Conservation (phyloP, 2,113 vertebrate species). For the Tupaia chinensis region DNA sequence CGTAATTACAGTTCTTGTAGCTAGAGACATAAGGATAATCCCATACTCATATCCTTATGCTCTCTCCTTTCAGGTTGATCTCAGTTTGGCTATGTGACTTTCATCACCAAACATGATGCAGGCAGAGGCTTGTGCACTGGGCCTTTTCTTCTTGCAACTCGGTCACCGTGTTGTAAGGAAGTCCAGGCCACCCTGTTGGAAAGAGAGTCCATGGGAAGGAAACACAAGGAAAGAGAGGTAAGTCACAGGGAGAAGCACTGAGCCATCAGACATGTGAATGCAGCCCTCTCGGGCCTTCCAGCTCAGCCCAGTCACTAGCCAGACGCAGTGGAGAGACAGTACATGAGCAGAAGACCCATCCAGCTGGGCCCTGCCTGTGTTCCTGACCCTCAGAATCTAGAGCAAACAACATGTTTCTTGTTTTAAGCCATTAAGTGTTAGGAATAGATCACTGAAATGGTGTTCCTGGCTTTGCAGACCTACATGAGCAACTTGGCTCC, state of each 20-base stretch:
- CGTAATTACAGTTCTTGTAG: no score
- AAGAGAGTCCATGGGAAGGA: background rate
- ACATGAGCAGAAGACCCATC: background rate
- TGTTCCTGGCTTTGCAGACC: background rate
- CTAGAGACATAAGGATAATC: no score
- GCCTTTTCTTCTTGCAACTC: background rate
- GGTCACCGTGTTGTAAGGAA: background rate
- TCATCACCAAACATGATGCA: background rate
- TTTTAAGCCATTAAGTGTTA: background rate
- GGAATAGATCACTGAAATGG: no score
- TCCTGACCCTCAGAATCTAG: background rate
- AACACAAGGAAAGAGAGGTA: background rate
- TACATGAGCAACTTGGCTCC: background rate
- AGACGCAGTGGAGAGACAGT: no score
- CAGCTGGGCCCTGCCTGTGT: background rate
- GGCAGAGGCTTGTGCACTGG: background rate
- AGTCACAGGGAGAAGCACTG: no score
- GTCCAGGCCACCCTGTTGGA: background rate
- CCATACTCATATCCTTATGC: background rate
- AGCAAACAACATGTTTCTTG: background rate
- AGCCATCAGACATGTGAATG: background rate
- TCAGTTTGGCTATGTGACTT: background rate
- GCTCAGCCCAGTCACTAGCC: background rate
- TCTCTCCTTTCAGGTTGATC: background rate
- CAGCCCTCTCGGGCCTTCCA: background rate